Percentiles rank a stretch among this genome's conserved stretches.
These are phyloP conservation scores for Galbula dea DNA, from an alignment of 2,113 vertebrate species.

Conservation along the genomic window DNA sequence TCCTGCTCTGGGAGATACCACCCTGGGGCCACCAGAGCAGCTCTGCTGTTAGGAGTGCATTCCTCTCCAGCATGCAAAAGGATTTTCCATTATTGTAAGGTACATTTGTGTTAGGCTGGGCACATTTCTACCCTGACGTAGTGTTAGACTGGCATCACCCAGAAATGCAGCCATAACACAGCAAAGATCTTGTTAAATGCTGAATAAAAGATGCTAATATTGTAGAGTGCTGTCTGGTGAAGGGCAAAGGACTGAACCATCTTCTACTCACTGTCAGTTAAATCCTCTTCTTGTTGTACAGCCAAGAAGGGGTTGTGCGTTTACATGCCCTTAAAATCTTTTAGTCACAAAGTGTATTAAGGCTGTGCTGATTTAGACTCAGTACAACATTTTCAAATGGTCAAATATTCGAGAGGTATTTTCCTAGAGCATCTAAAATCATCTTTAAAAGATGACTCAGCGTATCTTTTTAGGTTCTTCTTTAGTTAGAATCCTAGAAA, in stretches of 20 bases:
- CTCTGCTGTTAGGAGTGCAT: neutral
- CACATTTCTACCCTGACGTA: conserved; percentile 3
- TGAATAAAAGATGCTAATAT: neutral
- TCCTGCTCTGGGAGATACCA: conserved; percentile 4
- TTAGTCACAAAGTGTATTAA: neutral
- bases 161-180: conserved; percentile 5
- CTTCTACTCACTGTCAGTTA: neutral
- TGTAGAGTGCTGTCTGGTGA: neutral
- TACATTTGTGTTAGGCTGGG: neutral
- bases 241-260: neutral
- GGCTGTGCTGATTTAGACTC: neutral
- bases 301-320: neutral
- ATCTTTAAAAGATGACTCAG: neutral
- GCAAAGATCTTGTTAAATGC: neutral
- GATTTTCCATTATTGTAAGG: conserved; percentile 3
- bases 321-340: neutral
- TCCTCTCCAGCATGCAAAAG: neutral
- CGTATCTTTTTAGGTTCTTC: neutral
- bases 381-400: neutral
- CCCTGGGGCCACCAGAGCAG: conserved; percentile 4
- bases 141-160: neutral
- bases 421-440: neutral
- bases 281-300: neutral
- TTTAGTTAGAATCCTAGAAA: neutral
- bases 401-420: neutral